Percentiles rank a stretch among this genome's conserved stretches.
These are phyloP conservation scores for Coboldia fuscipes DNA, from an alignment of 1,140 invertebrate genomes.

Conservation along the genomic window DNA sequence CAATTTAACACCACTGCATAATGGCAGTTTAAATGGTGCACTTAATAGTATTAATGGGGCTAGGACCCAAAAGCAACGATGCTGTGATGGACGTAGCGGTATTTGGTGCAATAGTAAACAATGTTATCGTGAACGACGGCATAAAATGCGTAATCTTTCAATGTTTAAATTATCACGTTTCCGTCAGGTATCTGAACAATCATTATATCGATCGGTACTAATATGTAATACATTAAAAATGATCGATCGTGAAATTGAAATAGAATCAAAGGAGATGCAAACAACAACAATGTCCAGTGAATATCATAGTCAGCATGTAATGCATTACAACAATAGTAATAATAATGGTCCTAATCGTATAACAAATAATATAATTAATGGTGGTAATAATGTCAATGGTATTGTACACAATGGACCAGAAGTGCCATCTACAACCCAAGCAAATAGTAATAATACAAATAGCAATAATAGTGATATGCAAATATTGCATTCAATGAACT, in stretches of 20 bases:
- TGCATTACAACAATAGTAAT: conserved; percentile 9
- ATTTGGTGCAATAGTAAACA: conserved; percentile 49
- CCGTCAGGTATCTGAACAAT: conserved; percentile 71
- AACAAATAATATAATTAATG: conserved; percentile 3
- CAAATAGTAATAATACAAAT: conserved; percentile 1
- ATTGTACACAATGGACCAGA: conserved; percentile 6
- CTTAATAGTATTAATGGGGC: too few species aligned
- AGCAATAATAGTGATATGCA: background rate
- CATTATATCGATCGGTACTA: conserved; percentile 74
- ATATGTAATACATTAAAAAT: conserved; percentile 84
- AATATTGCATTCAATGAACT: conserved; percentile 1
- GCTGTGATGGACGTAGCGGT: conserved; percentile 50
- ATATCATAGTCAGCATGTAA: background rate
- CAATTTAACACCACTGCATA: conserved; percentile 6
- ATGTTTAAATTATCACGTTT: conserved; percentile 80
- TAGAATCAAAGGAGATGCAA: conserved; percentile 36
- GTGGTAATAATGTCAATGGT: background rate
- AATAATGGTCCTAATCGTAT: too few species aligned
- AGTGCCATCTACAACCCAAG: conserved; percentile 19
- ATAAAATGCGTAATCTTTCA: conserved; percentile 78
- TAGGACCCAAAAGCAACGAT: conserved; percentile 38
- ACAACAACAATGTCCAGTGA: conserved; percentile 3
- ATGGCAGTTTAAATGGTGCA: too few species aligned
- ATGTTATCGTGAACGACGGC: conserved; percentile 62
- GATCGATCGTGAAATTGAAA: conserved; percentile 77